phyloP scores from a whole-genome alignment of 2,888 invertebrate genomes.

The Drosophila cognata region DNA sequence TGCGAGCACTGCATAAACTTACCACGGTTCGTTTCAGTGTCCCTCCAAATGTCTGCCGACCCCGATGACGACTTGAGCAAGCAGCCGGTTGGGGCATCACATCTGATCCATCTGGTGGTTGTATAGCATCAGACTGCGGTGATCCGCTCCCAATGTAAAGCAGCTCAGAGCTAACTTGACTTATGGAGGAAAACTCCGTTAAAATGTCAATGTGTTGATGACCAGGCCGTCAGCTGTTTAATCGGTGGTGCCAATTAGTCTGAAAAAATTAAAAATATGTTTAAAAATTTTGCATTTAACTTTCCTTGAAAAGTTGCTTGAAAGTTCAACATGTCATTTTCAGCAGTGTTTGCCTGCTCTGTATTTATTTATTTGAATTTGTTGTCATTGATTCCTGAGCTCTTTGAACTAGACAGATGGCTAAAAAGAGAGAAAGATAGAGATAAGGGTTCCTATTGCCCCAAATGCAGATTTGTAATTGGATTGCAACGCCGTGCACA shows the following conservation, averaged over 20 bases:
- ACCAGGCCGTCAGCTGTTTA: neutral
- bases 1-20: constrained; percentile 29
- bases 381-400: neutral
- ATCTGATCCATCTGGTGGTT: constrained; percentile 31
- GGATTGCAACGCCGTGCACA: constrained; percentile 43
- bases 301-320: neutral
- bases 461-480: constrained; percentile 40
- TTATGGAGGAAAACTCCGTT: neutral
- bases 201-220: neutral
- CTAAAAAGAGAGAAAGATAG: neutral
- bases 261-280: neutral
- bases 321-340: neutral
- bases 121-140: neutral
- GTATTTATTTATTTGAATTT: neutral
- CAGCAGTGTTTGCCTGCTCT: neutral
- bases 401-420: constrained; percentile 4
- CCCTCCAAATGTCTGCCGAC: constrained; percentile 2
- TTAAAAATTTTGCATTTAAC: neutral
- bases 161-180: neutral
- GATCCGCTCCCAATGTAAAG: constrained; percentile 5
- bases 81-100: constrained; percentile 11
- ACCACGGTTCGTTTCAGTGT: constrained; percentile 2
- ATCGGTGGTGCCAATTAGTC: too few relatives aligned
- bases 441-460: constrained; percentile 7
- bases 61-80: constrained; percentile 27